phyloP scores from a whole-genome alignment of 2,888 invertebrate species.

The Xanthorhoe designata region DNA sequence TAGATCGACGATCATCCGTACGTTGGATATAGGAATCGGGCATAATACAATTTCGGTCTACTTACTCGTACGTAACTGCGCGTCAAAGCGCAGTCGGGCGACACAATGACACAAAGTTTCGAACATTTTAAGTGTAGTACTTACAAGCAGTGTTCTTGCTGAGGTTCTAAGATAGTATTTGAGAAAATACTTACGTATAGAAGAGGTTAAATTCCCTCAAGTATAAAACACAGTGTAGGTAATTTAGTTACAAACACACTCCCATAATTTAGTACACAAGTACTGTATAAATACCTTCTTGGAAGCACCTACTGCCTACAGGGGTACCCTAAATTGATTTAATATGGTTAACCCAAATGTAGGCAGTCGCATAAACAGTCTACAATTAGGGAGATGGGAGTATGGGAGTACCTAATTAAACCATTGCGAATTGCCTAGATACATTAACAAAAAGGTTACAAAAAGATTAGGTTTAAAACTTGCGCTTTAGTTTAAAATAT shows the following conservation, averaged over 20 bases:
- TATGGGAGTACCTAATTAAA: no score
- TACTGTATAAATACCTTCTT: neutral
- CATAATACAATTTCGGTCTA: no score
- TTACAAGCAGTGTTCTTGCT: neutral
- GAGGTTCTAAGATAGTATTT: neutral
- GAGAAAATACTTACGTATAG: neutral
- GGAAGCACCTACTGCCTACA: slow-evolving; percentile 5
- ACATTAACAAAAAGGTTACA: slow-evolving; percentile 6
- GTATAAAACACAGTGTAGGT: neutral
- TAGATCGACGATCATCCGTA: no score
- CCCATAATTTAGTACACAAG: neutral
- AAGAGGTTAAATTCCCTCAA: neutral
- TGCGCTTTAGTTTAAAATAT: no score
- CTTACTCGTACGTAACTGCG: no score
- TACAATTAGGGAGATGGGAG: slow-evolving; percentile 1
- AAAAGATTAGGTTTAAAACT: no score
- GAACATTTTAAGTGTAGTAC: no score
- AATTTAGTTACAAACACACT: neutral
- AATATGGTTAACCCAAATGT: slow-evolving; percentile 12
- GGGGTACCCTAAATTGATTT: slow-evolving; percentile 5
- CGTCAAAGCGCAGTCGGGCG: no score
- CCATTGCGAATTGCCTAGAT: neutral
- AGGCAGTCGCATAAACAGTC: slow-evolving; percentile 3
- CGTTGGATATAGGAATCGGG: no score
- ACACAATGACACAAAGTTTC: no score